phyloP scores from a whole-genome alignment of 2,888 invertebrate species.

The Acronicta alni region DNA sequence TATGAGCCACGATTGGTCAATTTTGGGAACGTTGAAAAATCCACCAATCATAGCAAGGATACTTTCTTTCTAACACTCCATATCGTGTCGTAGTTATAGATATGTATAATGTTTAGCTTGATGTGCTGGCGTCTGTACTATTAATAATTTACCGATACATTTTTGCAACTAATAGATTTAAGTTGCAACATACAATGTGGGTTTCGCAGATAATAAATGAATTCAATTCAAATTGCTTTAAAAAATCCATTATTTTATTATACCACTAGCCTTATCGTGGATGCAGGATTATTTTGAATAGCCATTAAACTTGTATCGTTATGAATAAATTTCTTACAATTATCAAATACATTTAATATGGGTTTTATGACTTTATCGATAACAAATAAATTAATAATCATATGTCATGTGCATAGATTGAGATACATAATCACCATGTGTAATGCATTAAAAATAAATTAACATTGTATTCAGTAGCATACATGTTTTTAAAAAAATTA shows the following conservation, averaged over 20 bases:
- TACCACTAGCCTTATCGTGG: neutral
- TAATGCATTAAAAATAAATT: constrained; percentile 7
- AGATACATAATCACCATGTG: constrained; percentile 2
- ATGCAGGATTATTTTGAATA: constrained; percentile 33
- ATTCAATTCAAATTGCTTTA: neutral
- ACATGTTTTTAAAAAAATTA: constrained; percentile 16
- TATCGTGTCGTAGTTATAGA: no score
- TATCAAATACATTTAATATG: constrained; percentile 33
- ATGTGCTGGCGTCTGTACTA: no score
- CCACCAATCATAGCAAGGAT: no score
- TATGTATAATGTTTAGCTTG: no score
- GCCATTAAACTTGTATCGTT: constrained; percentile 35
- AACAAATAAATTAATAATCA: constrained; percentile 38
- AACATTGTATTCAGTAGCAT: neutral
- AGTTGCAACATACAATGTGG: constrained; percentile 1
- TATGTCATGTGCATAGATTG: constrained; percentile 45
- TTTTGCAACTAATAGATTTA: no score
- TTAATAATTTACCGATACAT: no score
- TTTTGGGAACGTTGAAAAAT: no score
- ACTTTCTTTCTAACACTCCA: no score
- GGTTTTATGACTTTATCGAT: constrained; percentile 42
- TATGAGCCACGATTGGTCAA: no score
- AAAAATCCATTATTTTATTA: constrained; percentile 12
- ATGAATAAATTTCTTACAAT: constrained; percentile 32
- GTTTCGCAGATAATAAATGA: neutral